Percentiles rank a stretch among this genome's conserved stretches.
Evolutionary conservation across 2,113 vertebrate genomes (phyloP).

Genomic region (Solea senegalensis): DNA sequence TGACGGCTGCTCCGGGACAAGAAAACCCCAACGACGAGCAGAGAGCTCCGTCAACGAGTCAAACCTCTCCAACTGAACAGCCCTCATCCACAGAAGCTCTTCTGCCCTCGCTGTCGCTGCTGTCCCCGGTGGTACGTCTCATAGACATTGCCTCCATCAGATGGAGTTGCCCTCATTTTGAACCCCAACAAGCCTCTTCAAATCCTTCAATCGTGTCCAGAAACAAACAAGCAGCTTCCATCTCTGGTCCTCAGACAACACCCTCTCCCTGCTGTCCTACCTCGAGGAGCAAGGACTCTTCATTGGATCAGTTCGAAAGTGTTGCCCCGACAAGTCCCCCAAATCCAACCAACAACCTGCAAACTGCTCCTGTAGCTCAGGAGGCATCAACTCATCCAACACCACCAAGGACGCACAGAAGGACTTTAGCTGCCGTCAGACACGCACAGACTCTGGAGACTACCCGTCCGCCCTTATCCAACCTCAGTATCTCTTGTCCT

Average conservation of each 20-base stretch:
- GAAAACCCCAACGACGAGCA: neutral
- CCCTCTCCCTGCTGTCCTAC: neutral
- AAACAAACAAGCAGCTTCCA: no score
- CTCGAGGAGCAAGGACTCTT: neutral
- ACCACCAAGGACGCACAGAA: neutral
- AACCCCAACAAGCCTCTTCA: neutral
- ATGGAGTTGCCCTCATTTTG: neutral
- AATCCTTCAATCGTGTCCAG: neutral
- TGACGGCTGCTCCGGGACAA: neutral
- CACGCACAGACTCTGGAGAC: neutral
- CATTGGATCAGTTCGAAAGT: neutral
- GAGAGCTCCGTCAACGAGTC: neutral
- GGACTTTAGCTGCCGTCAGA: neutral
- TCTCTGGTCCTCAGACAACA: neutral
- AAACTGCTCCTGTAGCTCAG: neutral
- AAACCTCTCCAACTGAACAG: neutral
- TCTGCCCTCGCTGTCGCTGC: neutral
- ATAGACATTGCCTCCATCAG: constrained; percentile 2
- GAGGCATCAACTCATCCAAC: neutral
- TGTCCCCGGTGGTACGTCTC: constrained; percentile 26
- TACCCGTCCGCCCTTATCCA: neutral
- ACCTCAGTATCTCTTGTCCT: neutral
- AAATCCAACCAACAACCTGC: neutral
- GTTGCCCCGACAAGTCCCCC: neutral
- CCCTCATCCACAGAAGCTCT: neutral